Conservation (phyloP, 2,797 vertebrate genomes). For the Myotis vivesi region DNA sequence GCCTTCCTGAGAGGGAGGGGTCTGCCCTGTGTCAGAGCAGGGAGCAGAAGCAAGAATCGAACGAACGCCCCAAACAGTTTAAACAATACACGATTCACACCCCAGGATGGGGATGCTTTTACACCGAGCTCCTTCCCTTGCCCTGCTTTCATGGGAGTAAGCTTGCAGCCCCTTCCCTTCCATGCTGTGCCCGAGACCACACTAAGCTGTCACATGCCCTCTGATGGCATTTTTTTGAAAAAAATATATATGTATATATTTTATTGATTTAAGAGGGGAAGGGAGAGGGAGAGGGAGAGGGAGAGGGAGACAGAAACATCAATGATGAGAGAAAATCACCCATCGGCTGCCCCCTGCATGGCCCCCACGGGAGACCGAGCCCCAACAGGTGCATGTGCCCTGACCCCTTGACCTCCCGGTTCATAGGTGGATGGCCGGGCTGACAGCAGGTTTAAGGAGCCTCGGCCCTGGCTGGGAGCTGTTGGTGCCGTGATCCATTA, state of each 20-base stretch:
- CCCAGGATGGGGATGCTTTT: not conserved
- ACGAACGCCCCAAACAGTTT: not conserved
- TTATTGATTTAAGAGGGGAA: too few species aligned
- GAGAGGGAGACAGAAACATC: too few species aligned
- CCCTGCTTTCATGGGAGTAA: not conserved
- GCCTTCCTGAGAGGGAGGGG: not conserved
- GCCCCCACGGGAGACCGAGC: too few species aligned
- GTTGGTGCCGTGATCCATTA: not conserved
- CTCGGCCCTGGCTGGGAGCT: not conserved
- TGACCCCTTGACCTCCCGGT: too few species aligned
- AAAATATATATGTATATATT: too few species aligned
- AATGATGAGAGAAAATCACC: too few species aligned
- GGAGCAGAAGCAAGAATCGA: not conserved
- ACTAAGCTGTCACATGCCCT: not conserved
- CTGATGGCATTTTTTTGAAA: not conserved
- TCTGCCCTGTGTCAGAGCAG: not conserved
- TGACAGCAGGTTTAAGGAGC: not conserved
- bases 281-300: too few species aligned
- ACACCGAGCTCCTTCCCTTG: not conserved
- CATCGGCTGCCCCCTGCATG: too few species aligned
- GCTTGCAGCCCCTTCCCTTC: accelerated
- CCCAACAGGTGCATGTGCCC: too few species aligned
- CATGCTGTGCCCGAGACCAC: accelerated
- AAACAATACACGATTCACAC: not conserved
- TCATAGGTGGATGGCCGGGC: too few species aligned